Conservation (phyloP, 2,888 invertebrate species). For the Hydropsyche betteni region DNA sequence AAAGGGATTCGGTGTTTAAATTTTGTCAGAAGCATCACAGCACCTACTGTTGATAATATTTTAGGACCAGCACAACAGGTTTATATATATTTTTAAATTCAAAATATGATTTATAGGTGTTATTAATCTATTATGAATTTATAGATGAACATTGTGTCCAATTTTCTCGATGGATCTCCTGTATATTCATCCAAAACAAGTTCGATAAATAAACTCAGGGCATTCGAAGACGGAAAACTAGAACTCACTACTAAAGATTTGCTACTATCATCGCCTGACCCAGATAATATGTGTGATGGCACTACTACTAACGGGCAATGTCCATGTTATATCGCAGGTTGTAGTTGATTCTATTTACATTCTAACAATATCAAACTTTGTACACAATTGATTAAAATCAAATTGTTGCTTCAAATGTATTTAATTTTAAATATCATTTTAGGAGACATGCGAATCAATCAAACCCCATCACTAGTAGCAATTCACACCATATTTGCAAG, state of each 20-base stretch:
- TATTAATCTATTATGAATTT: conserved; percentile 37
- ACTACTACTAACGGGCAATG: conserved; percentile 55
- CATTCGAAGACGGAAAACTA: conserved; percentile 61
- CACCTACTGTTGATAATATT: conserved; percentile 66
- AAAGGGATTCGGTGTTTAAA: conserved; percentile 67
- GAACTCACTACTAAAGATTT: conserved; percentile 58
- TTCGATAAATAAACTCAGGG: conserved; percentile 59
- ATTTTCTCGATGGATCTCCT: conserved; percentile 66
- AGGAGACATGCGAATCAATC: conserved; percentile 67
- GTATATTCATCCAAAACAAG: conserved; percentile 64
- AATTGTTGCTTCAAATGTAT: no score
- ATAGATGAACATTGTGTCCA: conserved; percentile 75
- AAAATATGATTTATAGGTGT: conserved; percentile 35
- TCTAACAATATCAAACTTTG: no score
- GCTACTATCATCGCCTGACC: conserved; percentile 61
- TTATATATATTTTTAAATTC: no score
- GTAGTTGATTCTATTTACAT: conserved; percentile 35
- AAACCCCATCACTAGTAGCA: conserved; percentile 65
- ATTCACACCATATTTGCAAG: conserved; percentile 65
- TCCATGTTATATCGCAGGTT: conserved; percentile 64
- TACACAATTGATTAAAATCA: no score
- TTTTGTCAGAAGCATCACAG: conserved; percentile 69
- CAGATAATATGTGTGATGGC: conserved; percentile 59
- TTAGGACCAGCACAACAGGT: conserved; percentile 70
- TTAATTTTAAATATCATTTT: conserved; percentile 34